These are phyloP conservation scores for Gymnothorax reevesii DNA, from an alignment of 2,797 vertebrate genomes.

Conservation along the genomic window DNA sequence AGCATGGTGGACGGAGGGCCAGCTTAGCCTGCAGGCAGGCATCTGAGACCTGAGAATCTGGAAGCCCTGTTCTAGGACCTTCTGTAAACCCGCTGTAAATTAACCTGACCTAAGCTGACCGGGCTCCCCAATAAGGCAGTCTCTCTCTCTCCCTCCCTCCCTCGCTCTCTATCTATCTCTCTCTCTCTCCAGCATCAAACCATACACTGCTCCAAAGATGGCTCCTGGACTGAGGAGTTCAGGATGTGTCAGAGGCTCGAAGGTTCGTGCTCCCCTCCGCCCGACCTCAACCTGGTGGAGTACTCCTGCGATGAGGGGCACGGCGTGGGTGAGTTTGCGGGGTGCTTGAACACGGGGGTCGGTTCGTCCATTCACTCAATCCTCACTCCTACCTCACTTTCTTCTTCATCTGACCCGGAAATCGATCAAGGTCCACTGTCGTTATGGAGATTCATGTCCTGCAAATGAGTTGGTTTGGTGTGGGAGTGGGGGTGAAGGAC, in stretches of 20 bases:
- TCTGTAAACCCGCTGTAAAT: not conserved
- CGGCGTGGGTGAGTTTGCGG: conserved; percentile 78
- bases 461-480: no score
- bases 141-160: conserved; percentile 24
- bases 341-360: not conserved
- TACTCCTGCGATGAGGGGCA: conserved; percentile 87
- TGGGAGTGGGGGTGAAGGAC: no score
- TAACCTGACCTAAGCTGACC: not conserved
- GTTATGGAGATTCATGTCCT: no score
- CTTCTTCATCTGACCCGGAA: no score
- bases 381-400: no score
- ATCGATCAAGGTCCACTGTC: no score
- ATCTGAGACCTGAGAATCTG: not conserved
- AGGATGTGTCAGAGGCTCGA: conserved; percentile 80
- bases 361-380: not conserved
- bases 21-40: not conserved
- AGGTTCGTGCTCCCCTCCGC: conserved; percentile 78
- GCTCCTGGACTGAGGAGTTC: conserved; percentile 85
- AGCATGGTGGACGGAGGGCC: not conserved
- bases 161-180: not conserved
- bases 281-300: conserved; percentile 79
- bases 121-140: not conserved
- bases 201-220: conserved; percentile 87
- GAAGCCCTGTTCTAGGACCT: not conserved
- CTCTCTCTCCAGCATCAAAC: conserved; percentile 69